Evolutionary conservation across 2,888 invertebrate species (phyloP), one percentile per base, ranked within the genome.

Genomic region (Chouioia cunea): DNA sequence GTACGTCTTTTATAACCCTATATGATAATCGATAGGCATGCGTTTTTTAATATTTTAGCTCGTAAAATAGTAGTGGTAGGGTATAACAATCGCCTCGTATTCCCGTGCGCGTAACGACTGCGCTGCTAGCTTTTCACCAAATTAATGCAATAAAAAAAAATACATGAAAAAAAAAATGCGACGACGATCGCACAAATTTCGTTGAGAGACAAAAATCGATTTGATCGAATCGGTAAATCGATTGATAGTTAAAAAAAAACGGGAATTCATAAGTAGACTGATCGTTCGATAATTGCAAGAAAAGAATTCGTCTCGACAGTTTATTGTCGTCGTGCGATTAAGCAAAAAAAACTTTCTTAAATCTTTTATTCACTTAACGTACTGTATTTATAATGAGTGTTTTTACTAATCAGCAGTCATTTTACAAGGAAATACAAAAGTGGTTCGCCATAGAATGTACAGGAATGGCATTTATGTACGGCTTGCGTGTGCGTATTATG

Each of bases 201-300:
- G 57, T 27, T 70, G 20, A 70, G 27, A 47, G 46, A 59, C 23
- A 53, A 48, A 20, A 22, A 47, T 70, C 70, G 73, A 73, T 73
- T 70, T 67, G 47, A 73, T 73, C 70, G 73, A 67, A 73, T 73
- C 73, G 73, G 63, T 70, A 70, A 73, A 73, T 73, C 73, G 70
- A 73, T 73, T 73, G 66, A 56, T 70, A 70, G 73, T 46, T 57
- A n/a, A 6, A 47, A 59, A 59, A 57, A 54, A 68, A 59, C 23
- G 44, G 60, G 22, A 4, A 46, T 52, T 53, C 23, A 60, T 58
- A 67, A 70, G 74, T 74, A 74, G 74, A 74, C 74, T 74, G 74
- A 70, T 70, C 59, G 74, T 74, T 74, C 74, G 74, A 74, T 74
- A 71, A 73, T 69, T 66, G 53, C 53, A 70, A 22, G 58, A 59